Percentiles rank a stretch among this genome's conserved stretches.
These are phyloP conservation scores for Lampris megalopsis DNA, from an alignment of 2,113 vertebrate genomes.

Conservation along the genomic window DNA sequence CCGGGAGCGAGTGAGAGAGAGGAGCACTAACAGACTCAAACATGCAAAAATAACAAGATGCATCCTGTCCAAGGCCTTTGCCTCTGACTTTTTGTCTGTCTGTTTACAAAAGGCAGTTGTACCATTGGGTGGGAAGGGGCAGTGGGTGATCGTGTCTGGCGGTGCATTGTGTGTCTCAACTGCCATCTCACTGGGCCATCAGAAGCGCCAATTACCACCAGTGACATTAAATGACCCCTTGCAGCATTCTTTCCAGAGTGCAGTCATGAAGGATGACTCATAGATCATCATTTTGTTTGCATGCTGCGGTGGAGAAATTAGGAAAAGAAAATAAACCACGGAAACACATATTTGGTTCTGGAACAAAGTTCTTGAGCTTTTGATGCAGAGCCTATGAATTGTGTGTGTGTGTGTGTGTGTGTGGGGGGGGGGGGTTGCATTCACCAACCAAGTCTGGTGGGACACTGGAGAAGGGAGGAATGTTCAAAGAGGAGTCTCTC, in stretches of 20 bases:
- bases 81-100: conserved; percentile 52
- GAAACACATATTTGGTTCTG: conserved; percentile 19
- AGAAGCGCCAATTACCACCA: conserved; percentile 47
- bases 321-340: conserved; percentile 53
- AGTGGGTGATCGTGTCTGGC: neutral
- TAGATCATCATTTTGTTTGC: conserved; percentile 53
- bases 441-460: conserved; percentile 34
- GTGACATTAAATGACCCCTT: conserved; percentile 51
- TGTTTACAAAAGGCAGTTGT: conserved; percentile 37
- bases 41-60: conserved; percentile 71
- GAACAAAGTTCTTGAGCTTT: conserved; percentile 7
- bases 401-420: neutral
- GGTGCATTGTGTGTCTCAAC: neutral
- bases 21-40: conserved; percentile 30
- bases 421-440: no score
- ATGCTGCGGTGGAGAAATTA: conserved; percentile 62
- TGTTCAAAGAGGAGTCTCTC: conserved; percentile 15
- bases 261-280: conserved; percentile 66
- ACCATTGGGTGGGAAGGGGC: conserved; percentile 9
- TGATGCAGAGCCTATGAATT: neutral
- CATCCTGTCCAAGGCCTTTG: conserved; percentile 65
- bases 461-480: conserved; percentile 5
- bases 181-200: conserved; percentile 26
- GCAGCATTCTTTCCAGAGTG: conserved; percentile 71
- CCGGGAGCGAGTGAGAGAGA: conserved; percentile 20